These are phyloP conservation scores for Pyrochroa serraticornis DNA, from an alignment of 2,888 invertebrate genomes.

Conservation along the genomic window DNA sequence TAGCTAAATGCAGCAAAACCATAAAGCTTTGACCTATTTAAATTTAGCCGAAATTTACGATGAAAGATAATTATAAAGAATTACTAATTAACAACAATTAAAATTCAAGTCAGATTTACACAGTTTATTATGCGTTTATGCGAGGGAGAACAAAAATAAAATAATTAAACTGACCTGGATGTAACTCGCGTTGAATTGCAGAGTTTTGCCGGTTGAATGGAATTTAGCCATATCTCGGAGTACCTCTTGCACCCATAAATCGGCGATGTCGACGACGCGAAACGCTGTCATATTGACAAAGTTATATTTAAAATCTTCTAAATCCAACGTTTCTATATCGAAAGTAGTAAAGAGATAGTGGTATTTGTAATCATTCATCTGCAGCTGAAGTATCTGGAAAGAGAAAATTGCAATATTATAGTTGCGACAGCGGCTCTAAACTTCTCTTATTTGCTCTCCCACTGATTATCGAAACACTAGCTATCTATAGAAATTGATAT, in stretches of 20 bases:
- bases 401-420: conserved; percentile 1
- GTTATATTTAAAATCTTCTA: conserved; percentile 77
- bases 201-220: conserved; percentile 56
- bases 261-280: conserved; percentile 73
- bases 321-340: conserved; percentile 69
- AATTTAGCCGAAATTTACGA: too few species aligned
- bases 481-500: too few species aligned
- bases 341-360: conserved; percentile 82
- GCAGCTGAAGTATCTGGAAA: conserved; percentile 75
- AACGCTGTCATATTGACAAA: conserved; percentile 79
- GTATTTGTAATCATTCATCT: conserved; percentile 86
- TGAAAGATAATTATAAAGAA: too few species aligned
- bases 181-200: conserved; percentile 50
- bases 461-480: too few species aligned
- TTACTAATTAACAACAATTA: too few species aligned
- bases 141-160: too few species aligned
- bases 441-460: not conserved
- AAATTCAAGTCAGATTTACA: too few species aligned
- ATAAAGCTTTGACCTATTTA: too few species aligned
- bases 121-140: too few species aligned
- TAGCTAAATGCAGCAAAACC: too few species aligned
- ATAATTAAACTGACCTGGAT: conserved; percentile 50
- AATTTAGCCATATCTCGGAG: conserved; percentile 75
- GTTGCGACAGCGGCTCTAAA: not conserved
- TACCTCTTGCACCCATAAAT: conserved; percentile 69